Percentiles rank a stretch among this genome's conserved stretches.
These are phyloP conservation scores for Meiosimyza platycephala DNA, from an alignment of 2,888 invertebrate genomes.

Conservation along the genomic window DNA sequence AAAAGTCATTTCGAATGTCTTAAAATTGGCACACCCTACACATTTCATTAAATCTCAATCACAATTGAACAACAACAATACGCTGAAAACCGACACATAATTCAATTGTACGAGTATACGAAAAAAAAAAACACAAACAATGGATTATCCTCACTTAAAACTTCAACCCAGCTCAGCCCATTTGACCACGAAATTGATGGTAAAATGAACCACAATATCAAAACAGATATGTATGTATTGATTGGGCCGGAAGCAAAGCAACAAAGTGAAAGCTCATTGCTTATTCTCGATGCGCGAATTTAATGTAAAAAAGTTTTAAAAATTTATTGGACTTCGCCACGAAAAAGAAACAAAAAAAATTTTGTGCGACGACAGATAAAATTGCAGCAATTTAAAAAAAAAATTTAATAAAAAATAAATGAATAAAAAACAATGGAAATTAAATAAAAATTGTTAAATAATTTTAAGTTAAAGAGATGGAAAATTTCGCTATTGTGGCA, in stretches of 20 bases:
- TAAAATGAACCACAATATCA: no score
- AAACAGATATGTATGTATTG: no score
- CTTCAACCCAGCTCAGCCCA: no score
- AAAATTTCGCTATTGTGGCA: slow-evolving; percentile 30
- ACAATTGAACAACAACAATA: neutral
- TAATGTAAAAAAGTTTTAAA: slow-evolving; percentile 16
- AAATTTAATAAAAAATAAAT: neutral
- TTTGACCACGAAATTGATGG: no score
- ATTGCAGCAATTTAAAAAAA: neutral
- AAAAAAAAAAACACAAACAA: slow-evolving; percentile 16
- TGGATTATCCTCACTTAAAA: neutral
- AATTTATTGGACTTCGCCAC: slow-evolving; percentile 24
- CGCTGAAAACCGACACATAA: slow-evolving; percentile 12
- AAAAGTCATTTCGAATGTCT: no score
- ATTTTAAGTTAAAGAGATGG: slow-evolving; percentile 31
- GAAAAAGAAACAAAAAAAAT: neutral
- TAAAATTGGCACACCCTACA: no score
- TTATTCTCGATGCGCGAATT: neutral
- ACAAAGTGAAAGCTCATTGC: no score
- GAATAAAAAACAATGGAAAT: neutral
- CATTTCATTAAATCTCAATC: neutral
- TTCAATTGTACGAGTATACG: neutral
- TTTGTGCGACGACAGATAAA: neutral
- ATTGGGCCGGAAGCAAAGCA: no score
- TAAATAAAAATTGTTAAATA: slow-evolving; percentile 13